Conservation (phyloP, 2,888 invertebrate genomes). For the Zaprionus obscuricornis region DNA sequence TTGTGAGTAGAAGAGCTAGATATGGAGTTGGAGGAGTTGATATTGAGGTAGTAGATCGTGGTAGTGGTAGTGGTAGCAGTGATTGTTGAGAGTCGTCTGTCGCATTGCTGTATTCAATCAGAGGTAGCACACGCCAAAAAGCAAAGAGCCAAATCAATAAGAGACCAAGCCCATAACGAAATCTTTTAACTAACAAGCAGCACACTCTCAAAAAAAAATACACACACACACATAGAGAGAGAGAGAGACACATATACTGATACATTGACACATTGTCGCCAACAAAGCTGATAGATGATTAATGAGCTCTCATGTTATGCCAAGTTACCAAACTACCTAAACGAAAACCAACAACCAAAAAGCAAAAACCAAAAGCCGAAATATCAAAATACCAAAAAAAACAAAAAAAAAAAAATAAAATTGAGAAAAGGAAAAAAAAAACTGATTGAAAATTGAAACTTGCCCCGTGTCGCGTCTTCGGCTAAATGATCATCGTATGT, state of each 20-base stretch:
- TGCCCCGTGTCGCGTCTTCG: slow-evolving; percentile 68
- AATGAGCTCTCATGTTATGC: slow-evolving; percentile 64
- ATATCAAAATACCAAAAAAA: slow-evolving; percentile 11
- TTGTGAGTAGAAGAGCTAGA: no score
- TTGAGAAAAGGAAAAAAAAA: slow-evolving; percentile 15
- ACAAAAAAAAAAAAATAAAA: slow-evolving; percentile 19
- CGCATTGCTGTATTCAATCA: slow-evolving; percentile 11
- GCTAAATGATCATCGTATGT: slow-evolving; percentile 73
- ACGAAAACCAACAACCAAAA: slow-evolving; percentile 1
- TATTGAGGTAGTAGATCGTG: no score
- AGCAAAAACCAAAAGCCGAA: slow-evolving; percentile 4
- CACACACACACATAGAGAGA: slow-evolving; percentile 22
- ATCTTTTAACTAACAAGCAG: slow-evolving; percentile 45
- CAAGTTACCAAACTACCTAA: slow-evolving; percentile 28
- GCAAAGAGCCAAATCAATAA: slow-evolving; percentile 39
- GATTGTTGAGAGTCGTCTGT: no score
- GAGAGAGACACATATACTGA: slow-evolving; percentile 25
- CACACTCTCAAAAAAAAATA: slow-evolving; percentile 10
- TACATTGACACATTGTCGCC: slow-evolving; percentile 69
- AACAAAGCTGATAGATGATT: slow-evolving; percentile 72
- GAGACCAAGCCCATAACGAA: slow-evolving; percentile 49
- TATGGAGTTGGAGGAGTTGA: no score
- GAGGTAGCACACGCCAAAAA: slow-evolving; percentile 60
- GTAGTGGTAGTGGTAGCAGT: no score
- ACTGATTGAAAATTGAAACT: slow-evolving; percentile 19